These are phyloP conservation scores for Epinephelus fuscoguttatus DNA, from an alignment of 2,113 vertebrate genomes.

Conservation along the genomic window DNA sequence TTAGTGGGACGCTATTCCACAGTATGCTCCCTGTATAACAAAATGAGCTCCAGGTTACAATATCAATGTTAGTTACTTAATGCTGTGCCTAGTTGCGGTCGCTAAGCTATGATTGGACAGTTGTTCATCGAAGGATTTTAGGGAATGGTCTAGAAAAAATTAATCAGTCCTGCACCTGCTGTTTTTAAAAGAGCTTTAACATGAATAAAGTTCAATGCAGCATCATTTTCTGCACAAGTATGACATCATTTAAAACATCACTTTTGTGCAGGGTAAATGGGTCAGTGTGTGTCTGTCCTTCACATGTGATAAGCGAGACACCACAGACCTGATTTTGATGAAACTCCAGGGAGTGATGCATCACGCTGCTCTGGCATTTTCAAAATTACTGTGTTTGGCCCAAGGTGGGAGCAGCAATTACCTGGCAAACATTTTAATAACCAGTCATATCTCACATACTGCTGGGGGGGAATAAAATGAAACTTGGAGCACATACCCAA, in stretches of 20 bases:
- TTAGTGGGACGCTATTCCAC: no score
- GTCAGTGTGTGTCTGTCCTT: constrained; percentile 15
- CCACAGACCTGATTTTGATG: constrained; percentile 55
- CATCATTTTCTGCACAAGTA: not conserved
- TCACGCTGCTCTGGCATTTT: constrained; percentile 69
- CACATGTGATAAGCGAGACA: constrained; percentile 56
- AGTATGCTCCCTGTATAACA: no score
- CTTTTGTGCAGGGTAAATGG: constrained; percentile 23
- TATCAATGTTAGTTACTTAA: no score
- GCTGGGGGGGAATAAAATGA: constrained; percentile 65
- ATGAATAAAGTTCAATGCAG: not conserved
- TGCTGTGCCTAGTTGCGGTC: not conserved
- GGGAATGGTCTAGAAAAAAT: not conserved
- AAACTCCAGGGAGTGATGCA: constrained; percentile 53
- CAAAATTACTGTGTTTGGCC: constrained; percentile 75
- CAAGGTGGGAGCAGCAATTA: constrained; percentile 74
- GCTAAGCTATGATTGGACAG: not conserved
- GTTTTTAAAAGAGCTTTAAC: not conserved
- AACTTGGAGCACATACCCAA: constrained; percentile 60
- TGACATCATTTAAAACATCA: constrained; percentile 5
- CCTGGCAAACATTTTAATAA: constrained; percentile 80
- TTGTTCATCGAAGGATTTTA: not conserved
- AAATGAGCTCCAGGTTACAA: no score
- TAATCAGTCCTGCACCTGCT: not conserved
- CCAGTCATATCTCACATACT: constrained; percentile 72